Evolutionary conservation across 2,888 invertebrate genomes (phyloP).

Genomic region (Xylota sylvarum): DNA sequence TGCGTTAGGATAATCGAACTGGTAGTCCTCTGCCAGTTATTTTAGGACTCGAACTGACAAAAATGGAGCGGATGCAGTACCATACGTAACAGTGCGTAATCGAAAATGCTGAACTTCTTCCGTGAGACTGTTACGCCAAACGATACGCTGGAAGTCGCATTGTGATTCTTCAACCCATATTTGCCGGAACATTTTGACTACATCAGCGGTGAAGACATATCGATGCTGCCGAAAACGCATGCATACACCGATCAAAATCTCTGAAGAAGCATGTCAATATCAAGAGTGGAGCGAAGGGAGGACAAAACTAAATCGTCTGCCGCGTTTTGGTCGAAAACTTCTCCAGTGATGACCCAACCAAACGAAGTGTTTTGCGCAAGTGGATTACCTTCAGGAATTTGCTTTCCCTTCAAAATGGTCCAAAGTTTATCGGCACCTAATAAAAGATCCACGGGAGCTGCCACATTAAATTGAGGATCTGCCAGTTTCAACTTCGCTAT

Average conservation of each 20-base stretch:
- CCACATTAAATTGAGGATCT: constrained; percentile 59
- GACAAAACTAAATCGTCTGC: neutral
- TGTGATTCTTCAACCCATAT: constrained; percentile 69
- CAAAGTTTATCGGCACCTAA: constrained; percentile 66
- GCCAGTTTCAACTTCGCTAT: constrained; percentile 3
- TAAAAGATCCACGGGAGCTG: constrained; percentile 59
- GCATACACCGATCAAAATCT: constrained; percentile 22
- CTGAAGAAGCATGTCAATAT: constrained; percentile 28
- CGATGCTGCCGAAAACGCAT: constrained; percentile 64
- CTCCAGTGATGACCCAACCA: constrained; percentile 63
- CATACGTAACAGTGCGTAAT: constrained; percentile 70
- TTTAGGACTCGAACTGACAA: constrained; percentile 61
- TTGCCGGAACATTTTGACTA: constrained; percentile 31
- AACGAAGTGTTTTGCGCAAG: constrained; percentile 62
- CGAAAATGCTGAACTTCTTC: constrained; percentile 55
- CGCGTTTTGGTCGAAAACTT: neutral
- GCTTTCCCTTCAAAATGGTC: constrained; percentile 52
- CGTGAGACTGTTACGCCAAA: constrained; percentile 57
- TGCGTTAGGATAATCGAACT: too few species aligned
- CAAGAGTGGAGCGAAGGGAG: constrained; percentile 32
- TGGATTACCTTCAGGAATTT: constrained; percentile 24
- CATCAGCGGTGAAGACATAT: constrained; percentile 44
- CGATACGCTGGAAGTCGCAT: constrained; percentile 66
- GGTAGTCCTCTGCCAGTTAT: constrained; percentile 57
- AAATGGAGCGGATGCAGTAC: constrained; percentile 64